Evolutionary conservation across 2,113 vertebrate genomes (phyloP).

Genomic region (Dipodomys stephensi): DNA sequence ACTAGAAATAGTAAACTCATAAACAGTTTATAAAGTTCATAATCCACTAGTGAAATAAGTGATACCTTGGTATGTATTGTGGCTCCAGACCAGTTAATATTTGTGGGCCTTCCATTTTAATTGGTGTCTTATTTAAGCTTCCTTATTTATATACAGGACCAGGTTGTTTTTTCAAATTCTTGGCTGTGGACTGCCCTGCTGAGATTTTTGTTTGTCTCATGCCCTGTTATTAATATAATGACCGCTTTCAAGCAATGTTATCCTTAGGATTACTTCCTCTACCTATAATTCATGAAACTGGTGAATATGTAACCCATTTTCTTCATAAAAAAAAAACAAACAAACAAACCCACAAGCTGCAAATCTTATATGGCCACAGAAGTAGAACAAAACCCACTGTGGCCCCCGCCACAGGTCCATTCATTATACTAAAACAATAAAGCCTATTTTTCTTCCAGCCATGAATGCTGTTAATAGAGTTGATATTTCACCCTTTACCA

Average conservation of each 20-base stretch:
- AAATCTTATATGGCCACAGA: slow-evolving; percentile 36
- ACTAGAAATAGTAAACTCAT: slow-evolving; percentile 47
- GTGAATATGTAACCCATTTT: slow-evolving; percentile 57
- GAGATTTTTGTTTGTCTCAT: not conserved
- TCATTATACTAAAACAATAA: slow-evolving; percentile 55
- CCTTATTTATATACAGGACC: slow-evolving; percentile 55
- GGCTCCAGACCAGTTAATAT: not conserved
- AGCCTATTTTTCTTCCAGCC: slow-evolving; percentile 33
- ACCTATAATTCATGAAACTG: slow-evolving; percentile 44
- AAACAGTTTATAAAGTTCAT: slow-evolving; percentile 35
- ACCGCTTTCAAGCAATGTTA: slow-evolving; percentile 56
- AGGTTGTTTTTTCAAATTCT: not conserved
- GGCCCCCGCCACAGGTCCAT: not conserved
- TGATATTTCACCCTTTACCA: slow-evolving; percentile 37
- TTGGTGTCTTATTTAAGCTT: not conserved
- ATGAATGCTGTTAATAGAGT: slow-evolving; percentile 13
- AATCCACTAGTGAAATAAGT: not conserved
- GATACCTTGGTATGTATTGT: not conserved
- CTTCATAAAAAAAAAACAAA: slow-evolving; percentile 41
- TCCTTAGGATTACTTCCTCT: slow-evolving; percentile 26
- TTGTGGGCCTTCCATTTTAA: slow-evolving; percentile 16
- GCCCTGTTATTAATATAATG: slow-evolving; percentile 19
- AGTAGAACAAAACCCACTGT: not conserved
- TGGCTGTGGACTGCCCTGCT: not conserved
- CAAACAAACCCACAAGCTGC: not conserved